Percentiles rank a stretch among this genome's conserved stretches.
Conservation (phyloP, 2,888 invertebrate genomes). For the Drosophila emarginata region DNA sequence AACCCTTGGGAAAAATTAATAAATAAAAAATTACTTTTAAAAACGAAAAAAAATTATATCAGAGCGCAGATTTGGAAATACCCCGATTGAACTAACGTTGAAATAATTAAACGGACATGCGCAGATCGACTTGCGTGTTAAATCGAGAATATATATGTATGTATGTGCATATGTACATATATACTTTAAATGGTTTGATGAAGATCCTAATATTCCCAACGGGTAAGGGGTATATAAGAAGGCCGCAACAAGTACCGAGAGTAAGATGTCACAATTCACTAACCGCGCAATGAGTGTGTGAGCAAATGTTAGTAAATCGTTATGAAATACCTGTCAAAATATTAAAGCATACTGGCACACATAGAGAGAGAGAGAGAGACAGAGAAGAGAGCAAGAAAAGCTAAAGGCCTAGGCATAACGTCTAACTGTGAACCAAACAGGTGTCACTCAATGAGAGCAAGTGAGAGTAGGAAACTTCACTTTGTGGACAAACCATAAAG, state of each 20-base stretch:
- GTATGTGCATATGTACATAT: background rate
- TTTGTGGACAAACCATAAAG: slow-evolving; percentile 11
- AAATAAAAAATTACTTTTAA: no score
- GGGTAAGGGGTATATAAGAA: background rate
- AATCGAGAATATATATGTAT: no score
- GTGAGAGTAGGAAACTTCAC: slow-evolving; percentile 3
- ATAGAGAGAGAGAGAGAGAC: background rate
- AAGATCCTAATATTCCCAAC: background rate
- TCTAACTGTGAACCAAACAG: slow-evolving; percentile 39
- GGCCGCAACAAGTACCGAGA: slow-evolving; percentile 13
- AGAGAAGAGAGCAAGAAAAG: background rate
- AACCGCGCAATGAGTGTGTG: slow-evolving; percentile 49
- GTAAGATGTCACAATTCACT: slow-evolving; percentile 18
- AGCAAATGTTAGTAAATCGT: slow-evolving; percentile 26
- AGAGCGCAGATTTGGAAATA: no score
- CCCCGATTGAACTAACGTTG: no score
- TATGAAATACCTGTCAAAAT: slow-evolving; percentile 52
- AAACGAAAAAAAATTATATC: no score
- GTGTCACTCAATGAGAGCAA: slow-evolving; percentile 27
- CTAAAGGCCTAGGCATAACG: slow-evolving; percentile 3
- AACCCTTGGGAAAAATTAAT: no score
- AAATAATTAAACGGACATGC: no score
- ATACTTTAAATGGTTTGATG: background rate
- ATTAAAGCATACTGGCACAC: slow-evolving; percentile 28
- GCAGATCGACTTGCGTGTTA: no score